Conservation (phyloP, 2,888 invertebrate genomes). For the Saturnia japonica region DNA sequence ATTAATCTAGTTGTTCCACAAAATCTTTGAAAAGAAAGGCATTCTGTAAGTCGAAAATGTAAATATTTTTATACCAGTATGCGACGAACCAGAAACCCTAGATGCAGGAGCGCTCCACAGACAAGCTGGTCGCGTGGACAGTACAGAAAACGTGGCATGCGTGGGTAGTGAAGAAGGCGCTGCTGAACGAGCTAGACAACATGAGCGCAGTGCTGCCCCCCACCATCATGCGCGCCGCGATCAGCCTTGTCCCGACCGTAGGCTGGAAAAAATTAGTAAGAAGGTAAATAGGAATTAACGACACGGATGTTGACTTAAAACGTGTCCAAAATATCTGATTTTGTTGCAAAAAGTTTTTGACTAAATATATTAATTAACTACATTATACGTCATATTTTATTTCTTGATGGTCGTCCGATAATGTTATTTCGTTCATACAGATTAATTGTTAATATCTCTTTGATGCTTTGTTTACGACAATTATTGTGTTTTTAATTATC, state of each 20-base stretch:
- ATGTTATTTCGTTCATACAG: not conserved
- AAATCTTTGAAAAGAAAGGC: not conserved
- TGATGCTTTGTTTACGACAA: not conserved
- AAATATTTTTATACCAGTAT: conserved; percentile 41
- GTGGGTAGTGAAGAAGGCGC: conserved; percentile 35
- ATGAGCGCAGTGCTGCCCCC: conserved; percentile 65
- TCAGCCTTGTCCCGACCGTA: conserved; percentile 62
- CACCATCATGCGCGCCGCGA: conserved; percentile 52
- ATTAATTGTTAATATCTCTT: not conserved
- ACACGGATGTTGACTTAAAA: not conserved
- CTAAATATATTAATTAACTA: not conserved
- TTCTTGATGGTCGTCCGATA: not conserved
- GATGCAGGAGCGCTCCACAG: conserved; percentile 55
- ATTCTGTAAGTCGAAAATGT: not conserved
- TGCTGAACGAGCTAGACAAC: conserved; percentile 60
- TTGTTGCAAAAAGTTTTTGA: not conserved
- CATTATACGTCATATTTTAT: not conserved
- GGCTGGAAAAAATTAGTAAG: conserved; percentile 77
- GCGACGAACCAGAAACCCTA: conserved; percentile 62
- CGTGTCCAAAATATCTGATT: not conserved
- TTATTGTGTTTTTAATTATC: no score
- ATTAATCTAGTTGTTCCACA: not conserved
- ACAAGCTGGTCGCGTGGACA: conserved; percentile 40
- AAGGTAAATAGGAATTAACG: conserved; percentile 53
- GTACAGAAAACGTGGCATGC: conserved; percentile 41